phyloP scores from a whole-genome alignment of 2,113 vertebrate species.

The Festucalex cinctus region DNA sequence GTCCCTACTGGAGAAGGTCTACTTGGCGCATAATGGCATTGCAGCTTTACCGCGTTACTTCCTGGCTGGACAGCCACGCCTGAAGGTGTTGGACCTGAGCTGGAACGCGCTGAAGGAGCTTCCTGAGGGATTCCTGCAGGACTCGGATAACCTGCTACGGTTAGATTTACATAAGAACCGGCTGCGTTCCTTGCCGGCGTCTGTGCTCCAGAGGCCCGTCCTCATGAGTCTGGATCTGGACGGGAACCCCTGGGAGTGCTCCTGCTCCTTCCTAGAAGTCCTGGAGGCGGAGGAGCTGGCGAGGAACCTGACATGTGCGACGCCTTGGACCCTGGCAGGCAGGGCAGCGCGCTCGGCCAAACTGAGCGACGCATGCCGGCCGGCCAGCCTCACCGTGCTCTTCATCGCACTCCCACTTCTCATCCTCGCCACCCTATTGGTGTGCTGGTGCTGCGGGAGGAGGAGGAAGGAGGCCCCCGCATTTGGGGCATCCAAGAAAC shows the following conservation, averaged over 20 bases:
- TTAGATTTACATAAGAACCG: conserved; percentile 75
- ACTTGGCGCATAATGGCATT: conserved; percentile 76
- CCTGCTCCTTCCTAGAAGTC: conserved; percentile 70
- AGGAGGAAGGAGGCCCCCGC: conserved; percentile 63
- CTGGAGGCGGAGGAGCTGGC: conserved; percentile 55
- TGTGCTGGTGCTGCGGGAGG: conserved; percentile 81
- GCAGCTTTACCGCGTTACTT: conserved; percentile 72
- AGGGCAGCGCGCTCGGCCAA: conserved; percentile 58
- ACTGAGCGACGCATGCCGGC: conserved; percentile 66
- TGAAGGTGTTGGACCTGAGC: conserved; percentile 77
- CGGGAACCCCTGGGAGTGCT: conserved; percentile 81
- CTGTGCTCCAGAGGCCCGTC: conserved; percentile 66
- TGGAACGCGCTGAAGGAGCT: conserved; percentile 74
- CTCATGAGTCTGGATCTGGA: conserved; percentile 73
- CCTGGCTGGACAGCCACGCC: conserved; percentile 64
- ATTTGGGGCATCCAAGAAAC: conserved; percentile 58
- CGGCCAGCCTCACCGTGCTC: conserved; percentile 72
- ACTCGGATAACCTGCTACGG: conserved; percentile 65
- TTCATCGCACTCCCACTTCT: conserved; percentile 79
- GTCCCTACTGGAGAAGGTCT: conserved; percentile 65
- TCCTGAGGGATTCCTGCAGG: conserved; percentile 73
- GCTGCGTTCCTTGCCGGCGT: conserved; percentile 65
- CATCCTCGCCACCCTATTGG: conserved; percentile 62
- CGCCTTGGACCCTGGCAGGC: conserved; percentile 57
- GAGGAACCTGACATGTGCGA: conserved; percentile 68